These are phyloP conservation scores for Crotalus viridis DNA, from an alignment of 2,113 vertebrate genomes.

Conservation along the genomic window DNA sequence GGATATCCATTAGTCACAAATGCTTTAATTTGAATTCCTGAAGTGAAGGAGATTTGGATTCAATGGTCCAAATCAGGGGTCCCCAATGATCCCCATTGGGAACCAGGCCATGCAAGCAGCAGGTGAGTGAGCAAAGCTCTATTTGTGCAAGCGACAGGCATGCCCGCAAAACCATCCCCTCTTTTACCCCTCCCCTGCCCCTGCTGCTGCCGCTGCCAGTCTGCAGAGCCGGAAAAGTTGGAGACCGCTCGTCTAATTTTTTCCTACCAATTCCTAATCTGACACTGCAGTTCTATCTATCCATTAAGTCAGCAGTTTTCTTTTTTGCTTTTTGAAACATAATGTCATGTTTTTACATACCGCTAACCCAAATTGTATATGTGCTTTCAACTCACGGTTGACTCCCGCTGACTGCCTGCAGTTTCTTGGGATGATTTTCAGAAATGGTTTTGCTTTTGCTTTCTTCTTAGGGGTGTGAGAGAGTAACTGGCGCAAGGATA, in stretches of 20 bases:
- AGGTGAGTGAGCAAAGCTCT: not conserved
- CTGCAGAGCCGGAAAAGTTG: not conserved
- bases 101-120: not conserved
- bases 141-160: no score
- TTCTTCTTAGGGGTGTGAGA: not conserved
- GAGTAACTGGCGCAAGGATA: not conserved
- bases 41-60: not conserved
- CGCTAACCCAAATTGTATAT: not conserved
- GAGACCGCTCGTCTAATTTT: not conserved
- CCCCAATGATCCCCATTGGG: no score
- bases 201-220: not conserved
- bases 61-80: not conserved
- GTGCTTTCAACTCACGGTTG: not conserved
- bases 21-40: not conserved
- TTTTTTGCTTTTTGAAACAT: not conserved
- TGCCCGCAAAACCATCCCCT: not conserved
- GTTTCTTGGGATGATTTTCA: not conserved
- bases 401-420: not conserved
- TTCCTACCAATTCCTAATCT: not conserved
- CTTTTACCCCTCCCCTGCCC: rapidly evolving
- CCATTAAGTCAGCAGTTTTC: not conserved
- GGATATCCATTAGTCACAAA: not conserved
- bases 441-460: not conserved
- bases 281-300: not conserved
- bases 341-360: not conserved